These are phyloP conservation scores for Acomys russatus DNA, from an alignment of 2,797 vertebrate genomes.

Conservation along the genomic window DNA sequence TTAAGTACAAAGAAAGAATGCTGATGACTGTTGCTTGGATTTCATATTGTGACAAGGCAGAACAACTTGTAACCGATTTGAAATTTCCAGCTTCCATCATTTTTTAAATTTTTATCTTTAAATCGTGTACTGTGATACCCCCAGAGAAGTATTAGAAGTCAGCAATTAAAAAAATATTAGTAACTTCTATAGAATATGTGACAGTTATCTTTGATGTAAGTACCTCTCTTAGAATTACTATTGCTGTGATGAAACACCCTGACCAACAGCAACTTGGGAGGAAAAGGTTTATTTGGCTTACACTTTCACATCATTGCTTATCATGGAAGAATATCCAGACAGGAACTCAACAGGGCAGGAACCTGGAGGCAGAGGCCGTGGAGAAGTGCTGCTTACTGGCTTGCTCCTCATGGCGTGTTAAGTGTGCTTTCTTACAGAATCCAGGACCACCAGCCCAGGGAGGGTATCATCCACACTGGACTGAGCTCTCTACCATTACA, in stretches of 20 bases:
- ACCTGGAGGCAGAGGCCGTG: background rate
- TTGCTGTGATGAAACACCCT: background rate
- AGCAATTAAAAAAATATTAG: background rate
- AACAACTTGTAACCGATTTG: background rate
- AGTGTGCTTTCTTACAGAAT: background rate
- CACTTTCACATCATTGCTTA: too few species aligned
- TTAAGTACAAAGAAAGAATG: background rate
- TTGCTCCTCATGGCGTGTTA: background rate
- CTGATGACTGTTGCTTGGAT: background rate
- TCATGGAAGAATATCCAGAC: background rate
- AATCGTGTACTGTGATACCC: background rate
- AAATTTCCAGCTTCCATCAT: background rate
- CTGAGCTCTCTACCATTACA: background rate
- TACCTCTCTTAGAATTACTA: background rate
- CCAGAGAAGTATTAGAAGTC: background rate
- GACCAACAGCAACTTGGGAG: background rate
- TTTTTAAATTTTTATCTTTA: background rate
- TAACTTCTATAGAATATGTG: constrained; percentile 22
- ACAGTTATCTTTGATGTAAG: background rate
- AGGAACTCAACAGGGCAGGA: background rate
- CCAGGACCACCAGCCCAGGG: background rate
- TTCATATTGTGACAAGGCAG: background rate
- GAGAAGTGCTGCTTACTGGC: background rate
- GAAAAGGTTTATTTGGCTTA: background rate
- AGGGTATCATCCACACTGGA: background rate